Percentiles rank a stretch among this genome's conserved stretches.
phyloP scores from a whole-genome alignment of 2,113 vertebrate species.

The Larimichthys crocea region DNA sequence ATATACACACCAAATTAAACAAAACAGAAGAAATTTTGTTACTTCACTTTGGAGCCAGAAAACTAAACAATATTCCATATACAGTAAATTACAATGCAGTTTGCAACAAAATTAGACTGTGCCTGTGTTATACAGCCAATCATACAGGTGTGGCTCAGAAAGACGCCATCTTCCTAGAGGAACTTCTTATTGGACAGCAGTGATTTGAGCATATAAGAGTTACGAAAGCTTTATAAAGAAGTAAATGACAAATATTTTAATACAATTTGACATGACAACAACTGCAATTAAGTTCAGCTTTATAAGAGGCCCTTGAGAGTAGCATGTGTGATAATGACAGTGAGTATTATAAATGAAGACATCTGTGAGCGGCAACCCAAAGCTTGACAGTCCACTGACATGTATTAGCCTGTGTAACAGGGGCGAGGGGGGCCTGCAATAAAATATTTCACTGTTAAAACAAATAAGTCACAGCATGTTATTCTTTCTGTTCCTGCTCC shows the following conservation, averaged over 20 bases:
- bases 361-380: slow-evolving; percentile 60
- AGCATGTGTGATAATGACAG: slow-evolving; percentile 21
- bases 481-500: slow-evolving; percentile 67
- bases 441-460: slow-evolving; percentile 72
- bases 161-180: not conserved
- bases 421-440: slow-evolving; percentile 57
- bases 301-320: slow-evolving; percentile 8
- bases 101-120: not conserved
- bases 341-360: slow-evolving; percentile 62
- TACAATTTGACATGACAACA: not conserved
- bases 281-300: not conserved
- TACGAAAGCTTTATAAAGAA: not conserved
- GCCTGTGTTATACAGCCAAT: not conserved
- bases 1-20: too few relatives aligned
- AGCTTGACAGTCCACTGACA: slow-evolving; percentile 55
- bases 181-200: not conserved
- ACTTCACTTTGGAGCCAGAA: too few relatives aligned
- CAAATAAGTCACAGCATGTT: slow-evolving; percentile 76
- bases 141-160: not conserved
- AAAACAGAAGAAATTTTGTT: too few relatives aligned
- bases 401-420: slow-evolving; percentile 53
- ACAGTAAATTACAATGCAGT: not conserved
- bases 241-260: not conserved
- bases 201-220: not conserved
- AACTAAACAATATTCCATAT: not conserved